Base-by-base conservation (phyloP, 2,888 invertebrate genomes). In the Cerastis rubricosa region DNA sequence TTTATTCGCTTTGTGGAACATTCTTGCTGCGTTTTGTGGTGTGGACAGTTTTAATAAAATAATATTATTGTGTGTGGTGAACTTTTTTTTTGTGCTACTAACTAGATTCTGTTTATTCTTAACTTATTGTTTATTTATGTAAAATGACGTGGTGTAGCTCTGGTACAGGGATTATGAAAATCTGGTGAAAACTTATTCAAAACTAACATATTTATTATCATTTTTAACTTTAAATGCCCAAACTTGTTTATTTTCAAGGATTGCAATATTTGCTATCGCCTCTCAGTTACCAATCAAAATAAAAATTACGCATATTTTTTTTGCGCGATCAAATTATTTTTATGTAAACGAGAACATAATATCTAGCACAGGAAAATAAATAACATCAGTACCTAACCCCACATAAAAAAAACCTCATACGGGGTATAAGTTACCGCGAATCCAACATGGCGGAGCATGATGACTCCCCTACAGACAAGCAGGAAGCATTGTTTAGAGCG, bases 401-500 rank as follows among this genome's bases (percentile, higher is more conserved):
- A 43, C 19, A 69, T 63, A 64, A 43, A 59, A 59, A 45, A 63
- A 63, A 40, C 40, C n/a, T 66, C 47, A 70, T 66, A 71, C 51
- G 59, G 47, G 29, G 74, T 84, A 75, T 73, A 80, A 59, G 72
- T 81, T 81, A 80, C 71, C 80, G 78, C 84, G 71, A 80, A 87
- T 88, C 84, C 89, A 94, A 92, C 90, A 95, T 94, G 94, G 94
- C 93, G 90, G 90, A 89, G 89, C 92, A 88, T 80, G 78, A 71
- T 81, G 78, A 85, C 91, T 90, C 92, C 92, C 93, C 91, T 85
- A 78, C 84, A 85, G 83, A 81, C 86, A 85, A 80, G 85, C 89
- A 88, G 87, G 90, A 89, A 90, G 91, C 91, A 94, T 95, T 96
- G 95, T 95, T 93, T 93, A 92, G 92, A 92, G 92, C 88, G 91